A percentile compares a stretch with the other conserved stretches of the same genome.
Conservation (phyloP, 2,113 vertebrate genomes). For the Rhinolophus ferrumequinum region DNA sequence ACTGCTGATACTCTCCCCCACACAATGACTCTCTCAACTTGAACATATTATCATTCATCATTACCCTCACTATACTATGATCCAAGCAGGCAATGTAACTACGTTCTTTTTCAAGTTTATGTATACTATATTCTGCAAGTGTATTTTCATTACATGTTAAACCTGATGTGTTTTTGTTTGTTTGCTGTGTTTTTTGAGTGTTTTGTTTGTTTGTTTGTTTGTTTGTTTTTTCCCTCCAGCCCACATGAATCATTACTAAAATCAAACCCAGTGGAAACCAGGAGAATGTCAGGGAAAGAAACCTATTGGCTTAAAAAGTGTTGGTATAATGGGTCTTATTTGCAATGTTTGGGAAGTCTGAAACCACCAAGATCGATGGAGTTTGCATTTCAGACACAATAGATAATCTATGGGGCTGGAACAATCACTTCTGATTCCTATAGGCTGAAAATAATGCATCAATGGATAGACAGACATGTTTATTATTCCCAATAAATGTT, state of each 20-base stretch:
- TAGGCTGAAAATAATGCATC: slow-evolving; percentile 63
- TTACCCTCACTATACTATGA: not conserved
- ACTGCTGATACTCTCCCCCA: not conserved
- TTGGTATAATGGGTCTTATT: not conserved
- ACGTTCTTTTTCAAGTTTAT: not conserved
- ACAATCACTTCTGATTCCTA: slow-evolving; percentile 56
- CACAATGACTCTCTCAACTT: not conserved
- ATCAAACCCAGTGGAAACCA: slow-evolving; percentile 24
- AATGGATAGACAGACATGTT: slow-evolving; percentile 77
- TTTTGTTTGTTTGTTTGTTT: no score
- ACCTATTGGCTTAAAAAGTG: not conserved
- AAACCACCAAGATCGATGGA: slow-evolving; percentile 29
- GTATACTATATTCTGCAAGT: not conserved
- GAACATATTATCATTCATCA: not conserved
- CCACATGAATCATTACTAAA: slow-evolving; percentile 33
- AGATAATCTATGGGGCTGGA: slow-evolving; percentile 52
- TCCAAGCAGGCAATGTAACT: not conserved
- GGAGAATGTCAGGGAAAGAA: not conserved
- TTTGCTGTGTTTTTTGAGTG: no score
- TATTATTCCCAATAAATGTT: slow-evolving; percentile 79
- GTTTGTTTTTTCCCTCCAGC: not conserved
- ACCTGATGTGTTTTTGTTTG: not conserved
- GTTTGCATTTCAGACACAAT: slow-evolving; percentile 25
- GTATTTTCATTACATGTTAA: not conserved
- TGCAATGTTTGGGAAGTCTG: not conserved